phyloP scores from a whole-genome alignment of 2,113 vertebrate species.

The Myiagra hebetior region DNA sequence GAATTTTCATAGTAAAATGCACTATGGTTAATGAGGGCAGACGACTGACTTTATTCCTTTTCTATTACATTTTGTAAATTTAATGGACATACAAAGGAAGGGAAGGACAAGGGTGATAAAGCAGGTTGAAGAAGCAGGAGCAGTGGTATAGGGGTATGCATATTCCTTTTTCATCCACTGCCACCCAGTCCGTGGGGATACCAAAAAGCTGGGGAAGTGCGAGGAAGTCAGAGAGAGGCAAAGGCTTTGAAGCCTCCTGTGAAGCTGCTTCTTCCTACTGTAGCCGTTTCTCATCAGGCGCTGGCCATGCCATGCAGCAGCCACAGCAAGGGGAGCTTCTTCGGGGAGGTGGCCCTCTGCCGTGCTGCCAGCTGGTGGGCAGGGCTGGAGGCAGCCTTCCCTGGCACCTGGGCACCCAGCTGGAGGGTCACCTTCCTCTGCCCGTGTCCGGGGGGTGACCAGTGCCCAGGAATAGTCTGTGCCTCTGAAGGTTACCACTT shows the following conservation, averaged over 20 bases:
- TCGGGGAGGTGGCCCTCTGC: not conserved
- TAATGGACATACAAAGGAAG: not conserved
- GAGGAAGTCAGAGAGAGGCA: not conserved
- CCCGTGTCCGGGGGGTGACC: accelerated
- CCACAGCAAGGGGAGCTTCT: not conserved
- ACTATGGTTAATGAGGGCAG: not conserved
- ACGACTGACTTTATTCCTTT: not conserved
- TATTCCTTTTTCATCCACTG: not conserved
- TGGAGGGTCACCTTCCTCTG: not conserved
- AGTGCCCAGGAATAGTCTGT: not conserved
- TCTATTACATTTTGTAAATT: not conserved
- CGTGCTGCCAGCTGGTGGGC: accelerated
- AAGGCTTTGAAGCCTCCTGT: not conserved
- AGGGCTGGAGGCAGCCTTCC: not conserved
- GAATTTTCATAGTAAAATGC: not conserved
- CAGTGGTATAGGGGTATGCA: accelerated
- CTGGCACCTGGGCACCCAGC: accelerated
- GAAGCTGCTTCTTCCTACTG: not conserved
- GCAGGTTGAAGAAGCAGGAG: not conserved
- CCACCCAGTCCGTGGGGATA: not conserved
- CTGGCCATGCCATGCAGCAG: accelerated
- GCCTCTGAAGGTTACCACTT: not conserved
- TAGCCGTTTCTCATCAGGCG: accelerated
- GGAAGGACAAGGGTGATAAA: not conserved
- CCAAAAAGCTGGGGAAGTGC: not conserved